Evolutionary conservation across 2,113 vertebrate species (phyloP).

Genomic region (Indicator indicator): DNA sequence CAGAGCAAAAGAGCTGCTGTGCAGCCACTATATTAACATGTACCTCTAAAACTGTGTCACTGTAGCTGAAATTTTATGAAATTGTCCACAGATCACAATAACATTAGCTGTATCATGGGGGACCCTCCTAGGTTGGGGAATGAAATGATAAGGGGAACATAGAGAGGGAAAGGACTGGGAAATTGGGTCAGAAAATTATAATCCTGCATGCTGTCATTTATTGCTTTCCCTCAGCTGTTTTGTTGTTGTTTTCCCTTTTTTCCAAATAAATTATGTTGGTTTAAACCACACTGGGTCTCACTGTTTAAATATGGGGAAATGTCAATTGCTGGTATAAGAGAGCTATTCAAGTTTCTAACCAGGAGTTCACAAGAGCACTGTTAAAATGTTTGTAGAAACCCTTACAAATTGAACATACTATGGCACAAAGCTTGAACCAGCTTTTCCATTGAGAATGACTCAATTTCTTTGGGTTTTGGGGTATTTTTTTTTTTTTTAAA

Average conservation of each 20-base stretch:
- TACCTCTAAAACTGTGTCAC: neutral
- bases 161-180: neutral
- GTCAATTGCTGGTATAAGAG: neutral
- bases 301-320: neutral
- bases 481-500: neutral
- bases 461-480: neutral
- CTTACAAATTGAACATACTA: neutral
- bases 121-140: neutral
- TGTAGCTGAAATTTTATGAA: neutral
- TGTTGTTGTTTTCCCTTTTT: neutral
- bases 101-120: neutral
- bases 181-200: neutral
- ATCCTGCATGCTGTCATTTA: neutral
- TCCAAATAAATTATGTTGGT: neutral
- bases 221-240: neutral
- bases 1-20: neutral
- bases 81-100: neutral
- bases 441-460: neutral
- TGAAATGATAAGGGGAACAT: neutral
- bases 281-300: neutral
- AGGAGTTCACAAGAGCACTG: neutral
- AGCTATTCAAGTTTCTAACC: neutral
- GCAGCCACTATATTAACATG: fast-evolving
- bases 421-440: neutral
- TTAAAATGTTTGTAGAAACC: neutral